A percentile compares a stretch with the other conserved stretches of the same genome.
These are phyloP conservation scores for Trachelus troglodyta DNA, from an alignment of 2,888 invertebrate genomes.

Conservation along the genomic window DNA sequence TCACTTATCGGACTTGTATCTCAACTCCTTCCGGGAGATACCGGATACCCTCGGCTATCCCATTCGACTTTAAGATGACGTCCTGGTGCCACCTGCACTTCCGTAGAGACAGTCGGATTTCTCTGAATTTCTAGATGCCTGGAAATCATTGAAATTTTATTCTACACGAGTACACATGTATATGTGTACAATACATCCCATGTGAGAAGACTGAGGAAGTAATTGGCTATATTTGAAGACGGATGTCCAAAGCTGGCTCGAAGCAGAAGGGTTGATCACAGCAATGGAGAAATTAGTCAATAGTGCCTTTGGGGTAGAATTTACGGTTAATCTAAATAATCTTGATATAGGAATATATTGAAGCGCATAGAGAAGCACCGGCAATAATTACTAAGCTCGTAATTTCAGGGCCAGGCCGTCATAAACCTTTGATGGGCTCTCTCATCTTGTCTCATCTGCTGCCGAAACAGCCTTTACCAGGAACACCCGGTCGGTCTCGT, in stretches of 20 bases:
- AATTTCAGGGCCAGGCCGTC: conserved; percentile 12
- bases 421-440: conserved; percentile 35
- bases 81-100: neutral
- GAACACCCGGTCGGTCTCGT: conserved; percentile 24
- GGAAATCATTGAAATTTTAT: no score
- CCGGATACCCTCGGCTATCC: conserved; percentile 33
- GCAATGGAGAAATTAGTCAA: no score
- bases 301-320: no score
- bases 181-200: no score
- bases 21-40: conserved; percentile 40
- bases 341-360: neutral
- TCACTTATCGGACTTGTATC: conserved; percentile 57
- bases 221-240: neutral
- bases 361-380: neutral
- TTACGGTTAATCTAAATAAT: neutral
- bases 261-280: no score
- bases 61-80: neutral
- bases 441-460: conserved; percentile 10
- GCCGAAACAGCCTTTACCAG: conserved; percentile 25
- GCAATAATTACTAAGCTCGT: conserved; percentile 2
- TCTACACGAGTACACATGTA: no score
- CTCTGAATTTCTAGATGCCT: no score
- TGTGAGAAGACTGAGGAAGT: neutral
- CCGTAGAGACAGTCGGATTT: neutral
- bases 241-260: neutral